phyloP scores from a whole-genome alignment of 2,113 vertebrate genomes.

The Thunnus thynnus region DNA sequence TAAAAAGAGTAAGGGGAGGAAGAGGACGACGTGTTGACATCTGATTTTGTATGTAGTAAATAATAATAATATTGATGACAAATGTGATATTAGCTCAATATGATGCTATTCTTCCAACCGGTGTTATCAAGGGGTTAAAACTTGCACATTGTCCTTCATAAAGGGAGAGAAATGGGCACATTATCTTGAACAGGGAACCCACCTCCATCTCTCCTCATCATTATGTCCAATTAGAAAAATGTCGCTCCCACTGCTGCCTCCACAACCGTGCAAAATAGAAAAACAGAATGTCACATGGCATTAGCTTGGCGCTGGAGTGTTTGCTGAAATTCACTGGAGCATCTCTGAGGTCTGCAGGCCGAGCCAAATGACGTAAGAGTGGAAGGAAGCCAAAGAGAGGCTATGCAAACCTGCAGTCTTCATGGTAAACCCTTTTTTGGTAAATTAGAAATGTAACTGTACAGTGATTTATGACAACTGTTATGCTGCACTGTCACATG shows the following conservation, averaged over 20 bases:
- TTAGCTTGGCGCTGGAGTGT: slow-evolving; percentile 58
- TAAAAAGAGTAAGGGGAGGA: no score
- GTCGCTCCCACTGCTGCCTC: slow-evolving; percentile 53
- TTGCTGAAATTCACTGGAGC: slow-evolving; percentile 69
- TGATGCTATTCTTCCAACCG: neutral
- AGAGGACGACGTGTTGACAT: no score
- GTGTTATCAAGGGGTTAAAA: slow-evolving; percentile 14
- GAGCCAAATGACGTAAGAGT: slow-evolving; percentile 57
- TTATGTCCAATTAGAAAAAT: slow-evolving; percentile 79
- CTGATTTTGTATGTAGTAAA: no score
- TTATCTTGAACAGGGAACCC: slow-evolving; percentile 22
- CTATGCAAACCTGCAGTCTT: slow-evolving; percentile 14
- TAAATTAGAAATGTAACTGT: neutral
- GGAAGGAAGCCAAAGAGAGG: slow-evolving; percentile 34
- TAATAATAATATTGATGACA: no score
- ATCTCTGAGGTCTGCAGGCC: slow-evolving; percentile 51
- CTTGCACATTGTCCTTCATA: neutral
- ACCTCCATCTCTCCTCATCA: slow-evolving; percentile 49
- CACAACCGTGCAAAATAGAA: slow-evolving; percentile 61
- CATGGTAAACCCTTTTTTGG: slow-evolving; percentile 16
- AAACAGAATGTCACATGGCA: slow-evolving; percentile 79
- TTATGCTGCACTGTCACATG: neutral
- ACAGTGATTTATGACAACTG: neutral
- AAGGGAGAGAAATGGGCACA: slow-evolving; percentile 9
- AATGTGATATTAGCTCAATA: neutral